A percentile compares a stretch with the other conserved stretches of the same genome.
These are phyloP conservation scores for Baronia brevicornis DNA, from an alignment of 2,888 invertebrate species.

Conservation along the genomic window DNA sequence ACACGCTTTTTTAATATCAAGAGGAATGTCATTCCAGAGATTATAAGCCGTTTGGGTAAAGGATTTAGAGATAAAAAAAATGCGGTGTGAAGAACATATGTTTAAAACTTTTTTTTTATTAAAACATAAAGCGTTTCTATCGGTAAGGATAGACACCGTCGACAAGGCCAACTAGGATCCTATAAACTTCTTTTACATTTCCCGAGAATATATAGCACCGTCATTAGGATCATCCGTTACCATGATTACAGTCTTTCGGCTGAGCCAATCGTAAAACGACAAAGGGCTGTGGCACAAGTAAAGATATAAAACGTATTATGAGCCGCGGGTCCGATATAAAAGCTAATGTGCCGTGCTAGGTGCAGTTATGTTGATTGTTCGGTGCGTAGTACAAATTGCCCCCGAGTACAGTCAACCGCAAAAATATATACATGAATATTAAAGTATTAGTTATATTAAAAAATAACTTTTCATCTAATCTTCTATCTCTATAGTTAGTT, in stretches of 20 bases:
- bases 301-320: constrained; percentile 33
- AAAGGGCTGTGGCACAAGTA: constrained; percentile 21
- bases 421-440: constrained; percentile 22
- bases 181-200: no score
- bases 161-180: no score
- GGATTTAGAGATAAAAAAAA: no score
- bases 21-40: no score
- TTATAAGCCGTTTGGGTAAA: no score
- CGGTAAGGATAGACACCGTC: no score
- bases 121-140: no score
- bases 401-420: constrained; percentile 23
- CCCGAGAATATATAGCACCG: no score
- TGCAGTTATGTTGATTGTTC: constrained; percentile 18
- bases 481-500: no score
- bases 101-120: no score
- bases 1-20: no score
- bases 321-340: constrained; percentile 23
- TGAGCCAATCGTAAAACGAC: constrained; percentile 22
- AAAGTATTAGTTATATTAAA: not conserved
- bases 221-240: constrained; percentile 16
- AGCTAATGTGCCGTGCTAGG: constrained; percentile 31
- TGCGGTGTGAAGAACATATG: no score
- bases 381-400: constrained; percentile 25
- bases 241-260: constrained; percentile 13
- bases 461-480: not conserved